These are phyloP conservation scores for Ichneumoninae sp. DNA, from an alignment of 2,888 invertebrate genomes.

Conservation along the genomic window DNA sequence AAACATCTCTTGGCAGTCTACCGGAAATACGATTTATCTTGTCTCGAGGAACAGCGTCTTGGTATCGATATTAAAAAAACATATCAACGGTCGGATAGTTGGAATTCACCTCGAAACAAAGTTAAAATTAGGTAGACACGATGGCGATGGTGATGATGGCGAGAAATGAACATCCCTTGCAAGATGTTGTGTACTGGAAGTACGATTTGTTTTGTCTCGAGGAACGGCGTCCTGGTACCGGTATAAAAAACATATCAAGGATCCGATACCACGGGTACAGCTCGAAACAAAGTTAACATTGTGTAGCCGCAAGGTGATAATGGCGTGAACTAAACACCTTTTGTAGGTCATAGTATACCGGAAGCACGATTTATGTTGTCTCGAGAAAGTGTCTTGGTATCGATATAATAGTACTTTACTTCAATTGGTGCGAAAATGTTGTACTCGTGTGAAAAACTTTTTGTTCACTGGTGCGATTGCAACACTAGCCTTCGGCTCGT, in stretches of 20 bases:
- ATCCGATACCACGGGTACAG: not conserved
- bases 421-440: too few species aligned
- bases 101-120: not conserved
- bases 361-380: not conserved
- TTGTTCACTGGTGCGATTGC: too few species aligned
- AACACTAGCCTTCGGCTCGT: too few species aligned
- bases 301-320: slow-evolving; percentile 75
- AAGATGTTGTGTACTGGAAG: not conserved
- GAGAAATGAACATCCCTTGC: slow-evolving; percentile 73
- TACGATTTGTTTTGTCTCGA: slow-evolving; percentile 25
- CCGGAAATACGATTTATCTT: slow-evolving; percentile 12
- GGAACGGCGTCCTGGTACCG: slow-evolving; percentile 10
- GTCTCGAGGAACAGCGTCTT: slow-evolving; percentile 12
- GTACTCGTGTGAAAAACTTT: too few species aligned
- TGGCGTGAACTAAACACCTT: slow-evolving; percentile 74
- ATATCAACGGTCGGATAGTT: not conserved
- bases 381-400: too few species aligned
- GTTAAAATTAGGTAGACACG: slow-evolving; percentile 65
- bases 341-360: too few species aligned
- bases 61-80: not conserved
- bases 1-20: slow-evolving; percentile 71
- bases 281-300: too few species aligned
- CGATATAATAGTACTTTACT: too few species aligned
- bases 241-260: slow-evolving; percentile 12
- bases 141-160: slow-evolving; percentile 78